Evolutionary conservation across 2,888 invertebrate species (phyloP), one percentile per base, ranked within the genome.

Genomic region (Seira sanloemensis): DNA sequence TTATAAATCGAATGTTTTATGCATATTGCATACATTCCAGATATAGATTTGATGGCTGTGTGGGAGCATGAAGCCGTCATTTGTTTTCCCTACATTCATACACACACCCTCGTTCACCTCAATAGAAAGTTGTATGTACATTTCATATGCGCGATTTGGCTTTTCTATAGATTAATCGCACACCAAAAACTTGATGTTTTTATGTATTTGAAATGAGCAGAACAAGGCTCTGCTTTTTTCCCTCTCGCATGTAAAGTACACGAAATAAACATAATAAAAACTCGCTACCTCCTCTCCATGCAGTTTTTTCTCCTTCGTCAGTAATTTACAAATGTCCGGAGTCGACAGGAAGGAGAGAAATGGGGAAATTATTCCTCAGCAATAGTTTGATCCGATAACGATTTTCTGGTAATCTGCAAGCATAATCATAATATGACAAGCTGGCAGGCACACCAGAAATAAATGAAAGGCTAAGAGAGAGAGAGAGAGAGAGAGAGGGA

Each of bases 311-410:
- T 50, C 50, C 78, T 82, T 68, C 77, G 83, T 84, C 78, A 78
- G 84, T 84, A 84, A 84, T 84, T 84, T 84, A 84, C 78, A 84
- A 84, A 84, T 84, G 84, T 84, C 84, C 84, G 84, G 84, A 84
- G 84, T 84, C 78, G 84, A 84, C 84, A 84, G 78, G 84, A 83
- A 84, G 84, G 84, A 84, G 84, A 84, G 84, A 84, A 84, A 84
- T 84, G 78, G 78, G 84, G 84, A 84, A 84, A 84, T 84, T 84
- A 84, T 84, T 84, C 84, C 84, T 78, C 78, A 78, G 84, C 75
- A 84, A 84, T 84, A 84, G 84, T 84, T 86, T 82, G 81, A 80
- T 80, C 80, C 78, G 80, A 81, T 78, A 82, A 79, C 82, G 76
- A 78, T 83, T 83, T 86, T 82, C 86, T 79, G 83, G 67, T 78